phyloP scores from a whole-genome alignment of 2,888 invertebrate genomes.

The Cephalotes varians region DNA sequence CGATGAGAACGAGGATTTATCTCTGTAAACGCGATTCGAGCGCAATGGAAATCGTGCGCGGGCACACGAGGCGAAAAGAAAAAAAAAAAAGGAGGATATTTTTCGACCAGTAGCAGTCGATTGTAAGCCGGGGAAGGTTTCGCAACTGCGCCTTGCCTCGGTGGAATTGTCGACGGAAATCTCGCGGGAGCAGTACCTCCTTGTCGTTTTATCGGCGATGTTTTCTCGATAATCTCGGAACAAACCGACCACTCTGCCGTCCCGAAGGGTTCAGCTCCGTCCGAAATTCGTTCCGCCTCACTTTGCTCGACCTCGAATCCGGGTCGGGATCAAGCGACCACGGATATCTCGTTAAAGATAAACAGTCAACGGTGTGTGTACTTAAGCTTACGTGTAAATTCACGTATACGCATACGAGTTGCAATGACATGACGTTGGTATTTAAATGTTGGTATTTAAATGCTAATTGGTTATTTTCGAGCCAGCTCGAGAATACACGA shows the following conservation, averaged over 20 bases:
- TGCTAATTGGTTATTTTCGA: background rate
- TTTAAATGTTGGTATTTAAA: conserved; percentile 32
- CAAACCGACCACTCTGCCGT: conserved; percentile 30
- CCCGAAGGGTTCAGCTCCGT: conserved; percentile 49
- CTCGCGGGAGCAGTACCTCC: conserved; percentile 45
- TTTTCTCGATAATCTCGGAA: conserved; percentile 53
- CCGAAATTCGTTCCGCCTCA: conserved; percentile 46
- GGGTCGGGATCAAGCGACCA: conserved; percentile 13
- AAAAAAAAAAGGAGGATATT: background rate
- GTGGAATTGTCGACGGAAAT: conserved; percentile 46
- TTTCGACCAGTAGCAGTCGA: conserved; percentile 32
- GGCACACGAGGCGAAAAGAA: too few species aligned
- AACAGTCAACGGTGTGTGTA: conserved; percentile 25
- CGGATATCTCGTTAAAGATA: conserved; percentile 46
- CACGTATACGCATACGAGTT: conserved; percentile 13
- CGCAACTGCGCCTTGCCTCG: conserved; percentile 16
- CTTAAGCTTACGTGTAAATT: conserved; percentile 29
- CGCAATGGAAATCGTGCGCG: conserved; percentile 19
- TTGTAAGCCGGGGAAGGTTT: conserved; percentile 11
- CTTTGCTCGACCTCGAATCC: conserved; percentile 34
- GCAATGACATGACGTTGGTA: background rate
- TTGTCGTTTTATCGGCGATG: conserved; percentile 52
- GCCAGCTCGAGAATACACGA: conserved; percentile 28
- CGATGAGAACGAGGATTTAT: conserved; percentile 19
- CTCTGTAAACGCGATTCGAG: conserved; percentile 20